Evolutionary conservation across 2,113 vertebrate species (phyloP).

Genomic region (Rhea americana): DNA sequence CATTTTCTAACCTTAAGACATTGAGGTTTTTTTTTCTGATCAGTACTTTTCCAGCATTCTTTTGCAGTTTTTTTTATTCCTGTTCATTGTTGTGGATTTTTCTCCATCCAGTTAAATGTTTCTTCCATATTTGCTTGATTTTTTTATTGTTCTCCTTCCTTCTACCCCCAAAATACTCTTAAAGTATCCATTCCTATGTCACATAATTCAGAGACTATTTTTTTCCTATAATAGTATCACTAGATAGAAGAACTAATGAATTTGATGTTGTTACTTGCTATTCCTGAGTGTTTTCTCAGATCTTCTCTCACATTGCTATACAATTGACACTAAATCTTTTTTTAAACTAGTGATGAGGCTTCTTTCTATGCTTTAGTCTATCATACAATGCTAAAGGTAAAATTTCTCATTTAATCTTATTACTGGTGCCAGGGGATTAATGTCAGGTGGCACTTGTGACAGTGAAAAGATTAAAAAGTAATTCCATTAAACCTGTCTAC

Average conservation of each 20-base stretch:
- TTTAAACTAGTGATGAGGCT: constrained; percentile 1
- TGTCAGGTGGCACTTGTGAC: constrained; percentile 54
- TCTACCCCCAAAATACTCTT: not conserved
- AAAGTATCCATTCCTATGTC: not conserved
- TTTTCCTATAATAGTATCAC: not conserved
- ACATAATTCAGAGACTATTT: not conserved
- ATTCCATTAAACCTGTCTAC: constrained; percentile 56
- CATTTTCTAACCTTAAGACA: not conserved
- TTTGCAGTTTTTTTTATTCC: not conserved
- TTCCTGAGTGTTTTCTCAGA: not conserved
- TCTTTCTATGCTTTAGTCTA: constrained; percentile 19
- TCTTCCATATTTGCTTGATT: not conserved
- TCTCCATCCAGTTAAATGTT: not conserved
- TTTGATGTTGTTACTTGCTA: not conserved
- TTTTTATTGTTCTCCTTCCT: not conserved
- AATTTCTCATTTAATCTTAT: constrained; percentile 54
- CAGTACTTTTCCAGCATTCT: not conserved
- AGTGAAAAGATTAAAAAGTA: constrained; percentile 60
- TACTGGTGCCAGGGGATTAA: constrained; percentile 52
- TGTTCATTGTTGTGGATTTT: not conserved
- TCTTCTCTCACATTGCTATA: not conserved
- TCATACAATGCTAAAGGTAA: constrained; percentile 29
- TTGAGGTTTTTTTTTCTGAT: not conserved
- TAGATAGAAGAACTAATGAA: not conserved
- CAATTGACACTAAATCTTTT: not conserved